These are phyloP conservation scores for Dermochelys coriacea DNA, from an alignment of 2,797 vertebrate genomes.

Conservation along the genomic window DNA sequence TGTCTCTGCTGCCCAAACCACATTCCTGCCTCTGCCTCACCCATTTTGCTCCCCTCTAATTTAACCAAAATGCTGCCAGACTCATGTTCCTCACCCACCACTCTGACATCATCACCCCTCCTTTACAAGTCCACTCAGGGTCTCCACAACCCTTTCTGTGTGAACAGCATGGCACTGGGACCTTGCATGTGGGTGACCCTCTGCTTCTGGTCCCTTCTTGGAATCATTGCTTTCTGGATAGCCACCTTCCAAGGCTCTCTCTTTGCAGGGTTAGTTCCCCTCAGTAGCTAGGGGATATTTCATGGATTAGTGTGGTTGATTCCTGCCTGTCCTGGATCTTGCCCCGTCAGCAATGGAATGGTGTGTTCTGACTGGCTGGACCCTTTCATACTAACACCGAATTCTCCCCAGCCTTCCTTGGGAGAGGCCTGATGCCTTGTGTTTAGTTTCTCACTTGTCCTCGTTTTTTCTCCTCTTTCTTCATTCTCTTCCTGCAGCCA, in stretches of 20 bases:
- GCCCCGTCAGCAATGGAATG: neutral
- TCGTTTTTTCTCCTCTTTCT: conserved; percentile 13
- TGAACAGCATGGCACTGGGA: neutral
- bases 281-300: neutral
- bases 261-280: neutral
- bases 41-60: neutral
- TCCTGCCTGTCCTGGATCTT: neutral
- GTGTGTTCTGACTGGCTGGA: neutral
- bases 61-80: neutral
- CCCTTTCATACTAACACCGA: neutral
- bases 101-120: neutral
- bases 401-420: neutral
- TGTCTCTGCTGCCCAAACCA: neutral
- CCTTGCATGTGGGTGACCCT: neutral
- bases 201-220: neutral
- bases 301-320: neutral
- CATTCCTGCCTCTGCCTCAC: neutral
- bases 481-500: conserved; percentile 25
- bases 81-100: neutral
- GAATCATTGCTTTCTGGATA: neutral
- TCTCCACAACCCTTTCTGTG: neutral
- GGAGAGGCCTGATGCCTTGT: neutral
- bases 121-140: neutral
- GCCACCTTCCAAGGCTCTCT: neutral
- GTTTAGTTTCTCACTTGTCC: conserved; percentile 1